Conservation (phyloP, 2,113 vertebrate species). For the Archocentrus centrarchus region DNA sequence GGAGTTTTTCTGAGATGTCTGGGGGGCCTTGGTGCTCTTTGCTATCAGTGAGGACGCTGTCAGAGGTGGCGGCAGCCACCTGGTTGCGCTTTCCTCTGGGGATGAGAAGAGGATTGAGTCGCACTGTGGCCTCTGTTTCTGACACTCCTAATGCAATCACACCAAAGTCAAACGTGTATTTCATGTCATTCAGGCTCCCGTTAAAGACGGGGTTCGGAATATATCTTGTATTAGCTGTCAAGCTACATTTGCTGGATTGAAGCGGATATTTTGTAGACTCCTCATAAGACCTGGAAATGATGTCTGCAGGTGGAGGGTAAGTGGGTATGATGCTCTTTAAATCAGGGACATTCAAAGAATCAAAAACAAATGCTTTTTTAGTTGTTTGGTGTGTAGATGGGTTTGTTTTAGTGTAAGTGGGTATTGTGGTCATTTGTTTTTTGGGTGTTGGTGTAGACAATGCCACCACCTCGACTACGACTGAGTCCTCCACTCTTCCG, state of each 20-base stretch:
- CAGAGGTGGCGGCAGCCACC: constrained; percentile 71
- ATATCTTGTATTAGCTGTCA: constrained; percentile 80
- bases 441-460: constrained; percentile 69
- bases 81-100: constrained; percentile 83
- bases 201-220: constrained; percentile 91
- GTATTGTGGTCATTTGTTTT: background rate
- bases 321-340: constrained; percentile 29
- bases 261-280: background rate
- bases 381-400: constrained; percentile 6
- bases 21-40: constrained; percentile 78
- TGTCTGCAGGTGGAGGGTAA: constrained; percentile 17
- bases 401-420: background rate
- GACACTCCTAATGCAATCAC: constrained; percentile 93
- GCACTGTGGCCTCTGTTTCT: constrained; percentile 90
- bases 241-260: constrained; percentile 81
- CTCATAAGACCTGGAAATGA: background rate
- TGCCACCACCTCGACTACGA: constrained; percentile 81
- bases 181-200: constrained; percentile 84
- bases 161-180: constrained; percentile 91
- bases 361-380: background rate
- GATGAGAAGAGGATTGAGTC: constrained; percentile 91
- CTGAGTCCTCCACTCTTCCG: constrained; percentile 83
- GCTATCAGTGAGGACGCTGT: constrained; percentile 80
- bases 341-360: background rate
- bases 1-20: constrained; percentile 49